Conservation (phyloP, 2,888 invertebrate genomes). For the Teinopalpus imperialis region DNA sequence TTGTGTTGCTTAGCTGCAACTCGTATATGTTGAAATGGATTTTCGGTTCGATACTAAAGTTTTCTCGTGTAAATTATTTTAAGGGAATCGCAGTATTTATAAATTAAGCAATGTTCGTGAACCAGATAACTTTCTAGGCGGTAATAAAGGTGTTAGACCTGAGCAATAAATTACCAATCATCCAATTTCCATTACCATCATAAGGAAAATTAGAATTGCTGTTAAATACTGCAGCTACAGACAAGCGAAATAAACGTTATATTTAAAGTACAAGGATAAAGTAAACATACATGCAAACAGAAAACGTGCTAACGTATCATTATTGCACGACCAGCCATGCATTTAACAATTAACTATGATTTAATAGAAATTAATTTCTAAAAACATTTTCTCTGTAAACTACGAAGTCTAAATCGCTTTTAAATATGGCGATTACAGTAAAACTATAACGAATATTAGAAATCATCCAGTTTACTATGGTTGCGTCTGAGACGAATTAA, state of each 20-base stretch:
- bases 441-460: conserved; percentile 15
- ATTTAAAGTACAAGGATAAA: background rate
- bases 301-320: conserved; percentile 8
- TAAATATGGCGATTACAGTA: conserved; percentile 16
- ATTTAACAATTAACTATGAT: conserved; percentile 15
- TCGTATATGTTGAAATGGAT: too few species aligned
- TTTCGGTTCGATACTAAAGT: too few species aligned
- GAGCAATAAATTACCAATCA: too few species aligned
- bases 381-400: conserved; percentile 11
- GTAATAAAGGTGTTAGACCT: too few species aligned
- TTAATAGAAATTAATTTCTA: conserved; percentile 20
- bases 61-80: too few species aligned
- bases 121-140: background rate
- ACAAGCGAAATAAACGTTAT: background rate
- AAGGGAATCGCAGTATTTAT: too few species aligned
- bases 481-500: conserved; percentile 29
- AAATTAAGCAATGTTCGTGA: too few species aligned
- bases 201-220: too few species aligned
- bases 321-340: conserved; percentile 2
- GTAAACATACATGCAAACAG: background rate
- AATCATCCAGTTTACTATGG: conserved; percentile 10
- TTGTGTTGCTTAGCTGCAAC: too few species aligned
- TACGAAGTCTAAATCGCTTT: conserved; percentile 15
- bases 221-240: too few species aligned
- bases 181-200: too few species aligned